Base-by-base conservation (phyloP, 1,140 invertebrate species). In the Drosophila ironensis region DNA sequence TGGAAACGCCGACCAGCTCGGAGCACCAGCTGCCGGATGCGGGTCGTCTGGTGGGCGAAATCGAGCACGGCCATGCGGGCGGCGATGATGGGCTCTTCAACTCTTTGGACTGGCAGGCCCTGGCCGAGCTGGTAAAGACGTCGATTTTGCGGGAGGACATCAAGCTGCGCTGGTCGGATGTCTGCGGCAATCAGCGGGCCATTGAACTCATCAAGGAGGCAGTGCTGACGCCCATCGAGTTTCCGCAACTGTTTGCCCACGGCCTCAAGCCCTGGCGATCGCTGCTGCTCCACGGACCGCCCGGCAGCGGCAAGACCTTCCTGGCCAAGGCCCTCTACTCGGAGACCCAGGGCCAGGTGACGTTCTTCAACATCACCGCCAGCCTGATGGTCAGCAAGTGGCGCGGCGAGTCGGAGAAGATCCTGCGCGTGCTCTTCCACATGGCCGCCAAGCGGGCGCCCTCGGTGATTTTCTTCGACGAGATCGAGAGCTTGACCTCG, bases 381-480 rank as follows among this genome's bases (percentile, higher is more conserved):
- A 97, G 96, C 67, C 94, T 94, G 1, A 92, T 98, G 14, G 93
- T 98, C 3, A 97, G 96, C 78, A 98, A 98, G 91, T 98, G 97
- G 97, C 91, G 97, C 45, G 97, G 97, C 0, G 97, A 99, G 73
- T 98, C 97, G 0, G 97, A 98, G 91, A 98, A 98, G 90, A 94
- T 98, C 64, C 25, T 90, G 8, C 91, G 97, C 92, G 93, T 97
- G 0, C 91, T 98, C 9, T 97, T 97, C 68, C 95, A 98, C 66
- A 92, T 98, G 92, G 98, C 98, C 0, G 93, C 95, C n/a, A 94
- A 94, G 88, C 94, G 97, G 87, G 94, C 97, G 0, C 98, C 98
- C 0, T 95, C 96, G 1, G 97, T 97, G 27, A 97, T 99, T 69
- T 99, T 99, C 90, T 94, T 99, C 25, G 98, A 99, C 89, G 98